Evolutionary conservation across 2,797 vertebrate species (phyloP), one percentile per base, ranked within the genome.

Genomic region (Megalops cyprinoides): DNA sequence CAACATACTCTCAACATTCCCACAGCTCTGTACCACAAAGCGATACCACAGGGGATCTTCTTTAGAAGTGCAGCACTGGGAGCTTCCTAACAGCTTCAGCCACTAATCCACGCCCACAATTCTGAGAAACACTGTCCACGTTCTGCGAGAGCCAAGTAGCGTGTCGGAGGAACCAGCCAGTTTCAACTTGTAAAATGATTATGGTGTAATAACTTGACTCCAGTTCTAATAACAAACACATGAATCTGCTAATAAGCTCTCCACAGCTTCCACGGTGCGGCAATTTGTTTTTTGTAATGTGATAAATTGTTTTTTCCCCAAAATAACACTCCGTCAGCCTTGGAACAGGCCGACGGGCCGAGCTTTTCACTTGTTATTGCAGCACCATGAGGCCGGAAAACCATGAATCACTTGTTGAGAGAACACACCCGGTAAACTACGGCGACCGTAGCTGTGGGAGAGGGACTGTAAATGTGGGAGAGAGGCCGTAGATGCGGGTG

Each of bases 201-300:
- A 90, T 76, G 84, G 82, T 79, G 83, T 85, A 86, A 89, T 90
- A 90, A 89, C 84, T 89, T 89, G 86, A 89, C 91, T 88, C 85
- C 89, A 87, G 81, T 86, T 80, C 82, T 90, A 85, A 88, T 86
- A 90, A 90, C 82, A 88, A 90, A 86, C 85, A 88, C 82, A 90
- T 89, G 83, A 89, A 89, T 89, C 84, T 76, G 71, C 44, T 75
- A 84, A 87, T 84, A 86, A 56, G 78, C 60, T 82, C 73, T 85
- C 53, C 65, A 39, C 81, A 86, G 85, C 87, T 83, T 80, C 83
- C 78, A 76, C 83, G 81, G 81, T 78, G 86, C 58, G 51, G 81
- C 76, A 79, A 85, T 90, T 90, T 87, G 83, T 87, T 90, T 91
- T 65, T 86, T 84, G 42, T 84, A 79, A 79, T 87, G 79, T 87